Base-by-base conservation (phyloP, 1,140 invertebrate species). In the Lerema accius region DNA sequence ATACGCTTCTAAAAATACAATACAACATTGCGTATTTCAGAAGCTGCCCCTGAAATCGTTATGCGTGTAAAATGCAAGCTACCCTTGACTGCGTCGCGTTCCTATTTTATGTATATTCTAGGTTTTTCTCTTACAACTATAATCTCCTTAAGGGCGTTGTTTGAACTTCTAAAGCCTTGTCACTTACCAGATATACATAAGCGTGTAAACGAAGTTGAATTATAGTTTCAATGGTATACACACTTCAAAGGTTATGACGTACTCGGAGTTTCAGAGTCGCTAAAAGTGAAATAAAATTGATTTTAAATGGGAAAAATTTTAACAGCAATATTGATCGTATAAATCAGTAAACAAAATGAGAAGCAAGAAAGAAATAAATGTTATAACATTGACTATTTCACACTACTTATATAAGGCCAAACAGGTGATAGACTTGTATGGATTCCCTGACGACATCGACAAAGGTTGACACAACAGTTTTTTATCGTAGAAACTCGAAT, bases 111-210 rank as follows among this genome's bases (percentile, higher is more conserved):
- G 40, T 56, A 43, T 23, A 56, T 5, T 4, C 23, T 9, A 56
- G 23, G 51, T 43, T 56, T 19, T 43, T 42, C 37, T 32, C 9
- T 23, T 43, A 67, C 59, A 67, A 32, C 45, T 16, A 53, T 69
- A 69, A 69, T 69, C 66, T 53, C 37, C 37, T 69, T 69, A 69
- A 46, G 64, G 50, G 50, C 46, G 46, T 55, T 61, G 61, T 43
- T 53, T 63, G 43, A 35, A 64, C 60, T 56, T 58, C 49, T 50
- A 56, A 56, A 43, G 51, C 39, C 51, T 55, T 56, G 37, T 23
- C 13, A 3, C 37, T 55, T 14, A 28, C 48, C 39, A 55, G 19
- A 43, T 42, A 10, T 43, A 16, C 16, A 0, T 28, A 16, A 32
- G 28, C 48, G 4, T 32, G 32, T 37, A 11, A 28, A 26, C 15